These are phyloP conservation scores for Cladopsammia gracilis DNA, from an alignment of 64 coral and sea anemone genomes.

Conservation along the genomic window DNA sequence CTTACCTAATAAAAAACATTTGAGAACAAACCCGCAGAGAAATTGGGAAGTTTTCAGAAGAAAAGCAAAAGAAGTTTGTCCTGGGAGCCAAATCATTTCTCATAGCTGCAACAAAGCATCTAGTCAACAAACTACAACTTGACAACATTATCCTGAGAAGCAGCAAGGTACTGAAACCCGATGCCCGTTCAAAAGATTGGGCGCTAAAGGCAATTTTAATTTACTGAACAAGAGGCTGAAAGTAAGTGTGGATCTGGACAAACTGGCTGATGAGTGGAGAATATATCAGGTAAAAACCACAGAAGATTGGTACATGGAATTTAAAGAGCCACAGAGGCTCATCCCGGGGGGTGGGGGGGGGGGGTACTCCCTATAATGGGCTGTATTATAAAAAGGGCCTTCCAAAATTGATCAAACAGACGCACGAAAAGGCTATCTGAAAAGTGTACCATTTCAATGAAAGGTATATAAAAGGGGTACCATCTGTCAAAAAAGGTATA, in stretches of 20 bases:
- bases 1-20: conserved; percentile 53
- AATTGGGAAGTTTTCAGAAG: conserved; percentile 54
- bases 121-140: conserved; percentile 72
- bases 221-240: conserved; percentile 60
- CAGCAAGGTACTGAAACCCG: conserved; percentile 46
- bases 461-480: no score
- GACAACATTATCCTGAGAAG: conserved; percentile 70
- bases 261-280: conserved; percentile 73
- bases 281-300: conserved; percentile 71
- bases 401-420: no score
- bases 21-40: conserved; percentile 61
- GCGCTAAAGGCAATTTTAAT: conserved; percentile 60
- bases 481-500: no score
- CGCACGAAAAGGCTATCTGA: no score
- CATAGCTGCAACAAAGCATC: no score
- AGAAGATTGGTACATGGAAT: conserved; percentile 53
- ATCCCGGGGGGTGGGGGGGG: no score
- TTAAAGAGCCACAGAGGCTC: conserved; percentile 58
- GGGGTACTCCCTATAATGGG: no score
- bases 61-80: no score
- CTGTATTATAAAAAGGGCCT: no score
- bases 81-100: no score
- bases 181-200: conserved; percentile 65
- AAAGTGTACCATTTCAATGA: no score
- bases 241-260: conserved; percentile 60